Base-by-base conservation (phyloP, 2,113 vertebrate species). In the Psittacara wagleri region DNA sequence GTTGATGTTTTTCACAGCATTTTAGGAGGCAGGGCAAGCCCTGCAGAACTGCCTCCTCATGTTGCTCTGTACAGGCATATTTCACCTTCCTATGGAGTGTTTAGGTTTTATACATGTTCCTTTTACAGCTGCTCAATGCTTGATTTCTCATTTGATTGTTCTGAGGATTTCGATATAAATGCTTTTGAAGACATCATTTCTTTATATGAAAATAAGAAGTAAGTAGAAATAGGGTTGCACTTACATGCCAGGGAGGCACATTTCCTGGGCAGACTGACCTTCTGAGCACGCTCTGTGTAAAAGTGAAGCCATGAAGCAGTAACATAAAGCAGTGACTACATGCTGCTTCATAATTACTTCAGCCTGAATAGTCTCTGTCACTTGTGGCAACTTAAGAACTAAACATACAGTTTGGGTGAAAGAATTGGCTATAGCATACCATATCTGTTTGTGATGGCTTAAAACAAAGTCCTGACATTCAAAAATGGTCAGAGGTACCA, bases 91-190 rank as follows among this genome's bases (percentile, higher is more conserved):
- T 46, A 3, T 90, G 72, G 59, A 44, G 2, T 86, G 39, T 96
- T 95, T 35, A 96, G 96, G 95, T 94, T 83, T 97, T 95, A 86
- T 95, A 82, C 96, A 0, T 97, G 95, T 98, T 97, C 97, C 96
- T 97, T 99, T 98, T 98, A 98, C 99, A 99, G 99, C 98, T 96
- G 97, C 97, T 99, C 99, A 98, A 91, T 99, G 98, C 99, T 99
- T 98, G 99, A 99, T 99, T 99, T 99, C 98, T 99, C 98, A 98
- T 99, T 99, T 99, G 99, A 99, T 98, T 98, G 98, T 97, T 99
- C 99, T 98, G 99, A 99, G 98, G 99, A 99, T 98, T 99, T 98
- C 98, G 98, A 98, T 98, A 98, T 99, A 98, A 99, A 98, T 98
- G 98, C 98, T 98, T 99, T 99, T 96, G 99, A 99, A 98, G 99